Base-by-base conservation (phyloP, 1,140 invertebrate genomes). In the Aricia agestis region DNA sequence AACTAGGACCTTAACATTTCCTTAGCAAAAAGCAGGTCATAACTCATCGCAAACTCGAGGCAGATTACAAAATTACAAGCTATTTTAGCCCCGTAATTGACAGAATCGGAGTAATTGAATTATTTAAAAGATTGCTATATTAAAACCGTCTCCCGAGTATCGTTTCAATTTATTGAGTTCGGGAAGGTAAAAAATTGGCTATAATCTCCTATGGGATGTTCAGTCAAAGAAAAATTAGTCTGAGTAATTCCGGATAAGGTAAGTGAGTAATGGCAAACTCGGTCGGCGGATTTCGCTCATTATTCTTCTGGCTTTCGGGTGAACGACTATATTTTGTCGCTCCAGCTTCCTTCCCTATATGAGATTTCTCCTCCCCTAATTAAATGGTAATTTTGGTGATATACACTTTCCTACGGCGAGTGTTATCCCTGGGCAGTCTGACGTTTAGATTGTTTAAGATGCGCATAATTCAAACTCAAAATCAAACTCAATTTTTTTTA, bases 201-300 rank as follows among this genome's bases (percentile, higher is more conserved):
- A 63, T 31, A 63, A 63, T 63, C 59, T 63, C 59, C 59, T 63
- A 63, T 63, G 59, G 59, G 59, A 63, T 18, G 59, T 63, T 63
- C 17, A 63, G 59, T 63, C 59, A 63, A 63, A 63, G 59, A 63
- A 63, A 63, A 63, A 63, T 63, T 63, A 10, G 59, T 25, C 59
- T 5, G 10, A 63, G 17, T 63, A 63, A 63, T 63, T 19, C 59
- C 59, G 59, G 59, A 63, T 63, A 63, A 63, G 59, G 59, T 63
- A 25, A 3, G 59, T 63, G 59, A 63, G 18, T 63, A 63, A 63
- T 63, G 59, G 59, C 18, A 63, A 19, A 19, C 59, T 63, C 59
- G 59, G 59, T 63, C 59, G 59, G 18, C 59, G 59, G 17, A 19
- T 63, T 63, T 63, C 18, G 6, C 10, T 25, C 59, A 63, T 63